Percentiles rank a stretch among this genome's conserved stretches.
phyloP scores from a whole-genome alignment of 1,140 invertebrate species.

The Drosophila seguyi region DNA sequence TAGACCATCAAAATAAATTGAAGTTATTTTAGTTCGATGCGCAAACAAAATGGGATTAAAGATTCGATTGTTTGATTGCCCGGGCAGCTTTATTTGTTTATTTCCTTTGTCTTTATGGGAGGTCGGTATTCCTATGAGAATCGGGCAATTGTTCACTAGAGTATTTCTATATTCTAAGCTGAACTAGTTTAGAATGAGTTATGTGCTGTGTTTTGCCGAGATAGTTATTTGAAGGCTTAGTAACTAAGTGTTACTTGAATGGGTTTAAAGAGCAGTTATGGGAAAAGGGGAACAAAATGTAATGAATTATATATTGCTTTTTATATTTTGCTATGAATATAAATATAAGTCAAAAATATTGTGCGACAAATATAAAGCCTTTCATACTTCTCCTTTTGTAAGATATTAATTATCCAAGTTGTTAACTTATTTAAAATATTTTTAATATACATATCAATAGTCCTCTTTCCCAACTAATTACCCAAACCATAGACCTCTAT shows the following conservation, averaged over 20 bases:
- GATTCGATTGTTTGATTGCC: slow-evolving; percentile 48
- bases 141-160: not conserved
- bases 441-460: not conserved
- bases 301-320: not conserved
- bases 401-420: not conserved
- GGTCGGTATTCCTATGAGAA: not conserved
- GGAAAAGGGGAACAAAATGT: not conserved
- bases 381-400: not conserved
- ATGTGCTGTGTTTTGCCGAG: slow-evolving; percentile 4
- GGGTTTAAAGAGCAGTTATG: not conserved
- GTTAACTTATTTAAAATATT: not conserved
- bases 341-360: not conserved
- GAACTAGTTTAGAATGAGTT: slow-evolving; percentile 4
- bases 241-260: not conserved
- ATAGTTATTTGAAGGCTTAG: slow-evolving; percentile 5
- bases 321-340: not conserved
- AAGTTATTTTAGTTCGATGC: slow-evolving; percentile 61
- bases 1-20: slow-evolving; percentile 74
- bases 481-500: not conserved
- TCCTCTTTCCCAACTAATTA: slow-evolving; percentile 11
- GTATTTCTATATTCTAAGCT: slow-evolving; percentile 1
- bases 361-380: not conserved
- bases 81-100: slow-evolving; percentile 54
- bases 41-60: slow-evolving; percentile 70
- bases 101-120: slow-evolving; percentile 31